A percentile compares a stretch with the other conserved stretches of the same genome.
Evolutionary conservation across 2,888 invertebrate species (phyloP).

Genomic region (Pristionchus fissidentatus): DNA sequence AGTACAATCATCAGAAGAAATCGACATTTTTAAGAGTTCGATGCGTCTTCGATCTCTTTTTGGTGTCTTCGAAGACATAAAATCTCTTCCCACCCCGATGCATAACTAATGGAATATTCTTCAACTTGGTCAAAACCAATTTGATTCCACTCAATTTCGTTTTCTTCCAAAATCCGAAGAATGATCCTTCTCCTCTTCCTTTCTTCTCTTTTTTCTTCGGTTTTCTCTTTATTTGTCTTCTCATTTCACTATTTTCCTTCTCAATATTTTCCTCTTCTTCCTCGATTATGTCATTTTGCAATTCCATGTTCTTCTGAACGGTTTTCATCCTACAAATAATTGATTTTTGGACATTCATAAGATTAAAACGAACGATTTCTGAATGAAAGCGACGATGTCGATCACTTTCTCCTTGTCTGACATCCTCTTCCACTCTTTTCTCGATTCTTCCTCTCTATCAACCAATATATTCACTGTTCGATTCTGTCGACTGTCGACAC

Average conservation of each 20-base stretch:
- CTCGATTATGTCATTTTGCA: too few relatives aligned
- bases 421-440: background rate
- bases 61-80: background rate
- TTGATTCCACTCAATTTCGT: background rate
- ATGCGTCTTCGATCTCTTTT: background rate
- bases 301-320: background rate
- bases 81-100: slow-evolving; percentile 14
- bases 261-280: background rate
- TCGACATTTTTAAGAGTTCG: too few relatives aligned
- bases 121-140: background rate
- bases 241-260: background rate
- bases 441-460: background rate
- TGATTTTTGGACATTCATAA: background rate
- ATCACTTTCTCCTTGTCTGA: slow-evolving; percentile 14
- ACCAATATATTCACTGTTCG: background rate
- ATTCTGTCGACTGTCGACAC: background rate
- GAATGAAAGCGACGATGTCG: background rate
- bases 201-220: background rate
- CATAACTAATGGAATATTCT: background rate
- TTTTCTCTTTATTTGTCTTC: background rate
- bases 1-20: too few relatives aligned
- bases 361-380: slow-evolving; percentile 1
- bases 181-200: slow-evolving; percentile 2
- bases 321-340: background rate
- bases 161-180: slow-evolving; percentile 4